Evolutionary conservation across 2,888 invertebrate species (phyloP).

Genomic region (Polietes domitor): DNA sequence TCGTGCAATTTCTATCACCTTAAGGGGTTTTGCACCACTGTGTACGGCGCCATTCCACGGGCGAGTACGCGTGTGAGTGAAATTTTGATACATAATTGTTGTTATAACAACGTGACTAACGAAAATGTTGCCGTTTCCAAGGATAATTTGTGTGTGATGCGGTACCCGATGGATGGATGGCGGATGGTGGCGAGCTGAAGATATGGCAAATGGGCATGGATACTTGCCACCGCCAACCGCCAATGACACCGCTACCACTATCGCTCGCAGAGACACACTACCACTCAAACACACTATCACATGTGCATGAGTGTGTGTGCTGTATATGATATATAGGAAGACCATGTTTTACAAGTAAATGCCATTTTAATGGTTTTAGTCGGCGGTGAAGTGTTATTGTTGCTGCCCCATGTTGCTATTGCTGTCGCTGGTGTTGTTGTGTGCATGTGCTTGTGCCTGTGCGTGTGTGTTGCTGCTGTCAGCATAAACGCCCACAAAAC

Average conservation of each 20-base stretch:
- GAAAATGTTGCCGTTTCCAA: constrained; percentile 37
- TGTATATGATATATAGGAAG: constrained; percentile 26
- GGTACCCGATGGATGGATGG: background rate
- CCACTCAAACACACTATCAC: background rate
- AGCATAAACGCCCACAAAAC: constrained; percentile 78
- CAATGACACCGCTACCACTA: background rate
- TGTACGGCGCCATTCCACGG: too few relatives aligned
- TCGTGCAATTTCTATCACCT: too few relatives aligned
- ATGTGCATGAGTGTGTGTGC: background rate
- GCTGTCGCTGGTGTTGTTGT: constrained; percentile 46
- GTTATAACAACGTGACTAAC: constrained; percentile 57
- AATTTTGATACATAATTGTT: constrained; percentile 53
- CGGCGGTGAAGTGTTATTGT: background rate
- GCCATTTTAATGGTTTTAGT: constrained; percentile 58
- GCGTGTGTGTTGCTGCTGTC: constrained; percentile 74
- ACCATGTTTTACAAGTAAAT: constrained; percentile 52
- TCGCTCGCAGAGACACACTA: background rate
- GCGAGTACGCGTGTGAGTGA: constrained; percentile 25
- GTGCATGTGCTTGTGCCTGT: background rate
- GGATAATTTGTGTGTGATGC: background rate
- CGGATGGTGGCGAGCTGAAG: background rate
- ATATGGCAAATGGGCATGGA: background rate
- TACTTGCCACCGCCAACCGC: constrained; percentile 14
- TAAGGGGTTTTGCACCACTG: too few relatives aligned
- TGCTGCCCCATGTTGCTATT: constrained; percentile 37